phyloP scores from a whole-genome alignment of 1,140 invertebrate species.

The Argopecten irradians region DNA sequence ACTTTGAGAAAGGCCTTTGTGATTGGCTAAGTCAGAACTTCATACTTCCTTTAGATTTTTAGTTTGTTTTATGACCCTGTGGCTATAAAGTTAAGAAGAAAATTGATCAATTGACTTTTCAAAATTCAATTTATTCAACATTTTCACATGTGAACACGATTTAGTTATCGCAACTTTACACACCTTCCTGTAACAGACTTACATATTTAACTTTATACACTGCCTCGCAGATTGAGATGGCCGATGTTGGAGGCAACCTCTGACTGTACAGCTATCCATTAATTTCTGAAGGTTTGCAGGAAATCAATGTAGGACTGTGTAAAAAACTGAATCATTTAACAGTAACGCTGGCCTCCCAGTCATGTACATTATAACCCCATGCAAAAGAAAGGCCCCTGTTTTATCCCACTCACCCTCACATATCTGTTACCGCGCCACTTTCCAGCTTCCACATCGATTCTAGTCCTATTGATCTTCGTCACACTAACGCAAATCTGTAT shows the following conservation, averaged over 20 bases:
- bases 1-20: too few relatives aligned
- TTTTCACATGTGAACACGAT: too few relatives aligned
- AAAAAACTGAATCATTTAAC: slow-evolving; percentile 23
- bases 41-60: too few relatives aligned
- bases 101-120: too few relatives aligned
- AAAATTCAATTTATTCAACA: too few relatives aligned
- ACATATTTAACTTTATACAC: background rate
- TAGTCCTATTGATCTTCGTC: background rate
- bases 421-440: background rate
- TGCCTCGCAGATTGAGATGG: background rate
- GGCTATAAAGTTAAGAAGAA: too few relatives aligned
- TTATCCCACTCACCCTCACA: background rate
- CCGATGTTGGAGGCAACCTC: background rate
- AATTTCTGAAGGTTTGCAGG: background rate
- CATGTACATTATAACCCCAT: background rate
- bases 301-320: background rate
- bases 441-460: background rate
- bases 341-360: background rate
- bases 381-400: background rate
- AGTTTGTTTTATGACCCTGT: too few relatives aligned
- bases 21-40: too few relatives aligned
- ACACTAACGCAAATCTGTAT: slow-evolving; percentile 12
- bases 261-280: background rate
- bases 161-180: background rate
- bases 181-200: background rate